phyloP scores from a whole-genome alignment of 2,113 vertebrate genomes.

The Hemiscyllium ocellatum region DNA sequence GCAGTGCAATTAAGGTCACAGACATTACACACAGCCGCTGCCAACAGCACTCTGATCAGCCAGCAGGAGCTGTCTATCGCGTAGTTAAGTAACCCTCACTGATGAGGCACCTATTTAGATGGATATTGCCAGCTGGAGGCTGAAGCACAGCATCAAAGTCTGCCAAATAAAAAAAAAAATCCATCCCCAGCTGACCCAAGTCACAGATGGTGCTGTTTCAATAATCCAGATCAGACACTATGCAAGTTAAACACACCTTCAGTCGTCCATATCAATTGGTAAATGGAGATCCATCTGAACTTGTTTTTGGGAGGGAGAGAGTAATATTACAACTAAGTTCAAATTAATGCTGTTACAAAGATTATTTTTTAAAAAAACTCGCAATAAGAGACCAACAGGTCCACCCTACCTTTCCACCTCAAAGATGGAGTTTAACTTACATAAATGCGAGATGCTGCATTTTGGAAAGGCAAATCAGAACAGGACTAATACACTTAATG shows the following conservation, averaged over 20 bases:
- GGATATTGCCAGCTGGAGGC: conserved; percentile 27
- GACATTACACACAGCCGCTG: neutral
- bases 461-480: too few relatives aligned
- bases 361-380: neutral
- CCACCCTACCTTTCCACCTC: too few relatives aligned
- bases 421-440: too few relatives aligned
- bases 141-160: neutral
- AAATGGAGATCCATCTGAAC: neutral
- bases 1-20: conserved; percentile 29
- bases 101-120: conserved; percentile 35
- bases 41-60: conserved; percentile 8
- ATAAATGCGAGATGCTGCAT: too few relatives aligned
- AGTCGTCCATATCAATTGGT: neutral
- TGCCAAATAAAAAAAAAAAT: conserved; percentile 5
- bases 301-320: neutral
- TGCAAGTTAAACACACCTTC: neutral
- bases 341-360: neutral
- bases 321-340: neutral
- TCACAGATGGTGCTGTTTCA: neutral
- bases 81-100: neutral
- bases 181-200: conserved; percentile 19
- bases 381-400: neutral
- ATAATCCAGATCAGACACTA: neutral
- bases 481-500: too few relatives aligned
- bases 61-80: conserved; percentile 21